Percentiles rank a stretch among this genome's conserved stretches.
Conservation (phyloP, 2,113 vertebrate species). For the Epinephelus moara region DNA sequence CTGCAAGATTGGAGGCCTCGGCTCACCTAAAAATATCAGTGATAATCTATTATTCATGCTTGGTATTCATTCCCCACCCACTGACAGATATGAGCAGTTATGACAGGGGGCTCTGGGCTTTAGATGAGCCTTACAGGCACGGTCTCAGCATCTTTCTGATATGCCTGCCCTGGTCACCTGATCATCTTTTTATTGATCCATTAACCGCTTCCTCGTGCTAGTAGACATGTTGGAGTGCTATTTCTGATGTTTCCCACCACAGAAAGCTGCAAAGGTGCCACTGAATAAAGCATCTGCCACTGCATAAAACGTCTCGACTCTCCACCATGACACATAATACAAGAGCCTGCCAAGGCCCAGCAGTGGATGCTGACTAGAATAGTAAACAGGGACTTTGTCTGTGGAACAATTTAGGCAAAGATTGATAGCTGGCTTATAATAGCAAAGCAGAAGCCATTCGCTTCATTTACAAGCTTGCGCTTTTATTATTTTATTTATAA, state of each 20-base stretch:
- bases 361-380: slow-evolving; percentile 63
- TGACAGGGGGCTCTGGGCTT: slow-evolving; percentile 85
- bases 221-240: slow-evolving; percentile 84
- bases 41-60: slow-evolving; percentile 92
- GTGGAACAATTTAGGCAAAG: slow-evolving; percentile 59
- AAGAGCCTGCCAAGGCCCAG: slow-evolving; percentile 53
- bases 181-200: slow-evolving; percentile 89
- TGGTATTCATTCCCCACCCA: slow-evolving; percentile 83
- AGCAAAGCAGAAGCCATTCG: slow-evolving; percentile 52
- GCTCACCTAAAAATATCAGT: slow-evolving; percentile 89
- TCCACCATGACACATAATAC: slow-evolving; percentile 75
- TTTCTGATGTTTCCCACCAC: slow-evolving; percentile 84
- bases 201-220: slow-evolving; percentile 84
- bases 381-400: slow-evolving; percentile 73
- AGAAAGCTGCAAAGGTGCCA: slow-evolving; percentile 76
- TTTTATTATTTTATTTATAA: slow-evolving; percentile 66
- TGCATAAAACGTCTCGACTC: slow-evolving; percentile 71
- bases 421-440: slow-evolving; percentile 66
- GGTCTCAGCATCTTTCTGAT: slow-evolving; percentile 65
- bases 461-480: slow-evolving; percentile 56
- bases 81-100: slow-evolving; percentile 87
- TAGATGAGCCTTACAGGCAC: slow-evolving; percentile 72
- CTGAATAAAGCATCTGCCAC: slow-evolving; percentile 76
- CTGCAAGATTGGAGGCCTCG: slow-evolving; percentile 85
- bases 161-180: slow-evolving; percentile 82